Evolutionary conservation across 2,888 invertebrate species (phyloP).

Genomic region (Catotricha subobsoleta): DNA sequence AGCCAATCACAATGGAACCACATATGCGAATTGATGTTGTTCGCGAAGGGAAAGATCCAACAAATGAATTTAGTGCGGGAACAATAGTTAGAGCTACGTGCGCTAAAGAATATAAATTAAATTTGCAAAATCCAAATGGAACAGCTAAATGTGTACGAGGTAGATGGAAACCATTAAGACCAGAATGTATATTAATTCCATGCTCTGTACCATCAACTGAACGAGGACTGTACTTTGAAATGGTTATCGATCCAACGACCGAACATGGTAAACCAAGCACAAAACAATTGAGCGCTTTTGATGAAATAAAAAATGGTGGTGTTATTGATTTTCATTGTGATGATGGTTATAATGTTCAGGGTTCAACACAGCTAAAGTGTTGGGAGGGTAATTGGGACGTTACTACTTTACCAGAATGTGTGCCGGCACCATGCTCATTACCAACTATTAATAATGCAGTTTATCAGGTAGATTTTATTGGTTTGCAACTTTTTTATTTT

Average conservation of each 20-base stretch:
- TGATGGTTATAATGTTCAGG: conserved; percentile 44
- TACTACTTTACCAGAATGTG: conserved; percentile 55
- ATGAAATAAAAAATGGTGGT: conserved; percentile 45
- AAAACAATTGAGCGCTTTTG: conserved; percentile 24
- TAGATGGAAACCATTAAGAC: conserved; percentile 67
- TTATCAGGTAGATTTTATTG: conserved; percentile 20
- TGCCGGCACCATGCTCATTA: conserved; percentile 35
- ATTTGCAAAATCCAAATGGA: conserved; percentile 48
- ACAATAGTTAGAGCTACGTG: conserved; percentile 59
- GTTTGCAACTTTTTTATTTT: neutral
- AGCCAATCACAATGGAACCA: conserved; percentile 40
- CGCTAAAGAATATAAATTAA: conserved; percentile 57
- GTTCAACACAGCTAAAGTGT: conserved; percentile 54
- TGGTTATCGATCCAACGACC: conserved; percentile 21
- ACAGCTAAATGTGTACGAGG: conserved; percentile 70
- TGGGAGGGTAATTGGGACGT: conserved; percentile 72
- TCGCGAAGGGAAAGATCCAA: conserved; percentile 50
- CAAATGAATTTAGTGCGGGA: conserved; percentile 55
- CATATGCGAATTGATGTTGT: conserved; percentile 52
- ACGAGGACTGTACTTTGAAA: conserved; percentile 44
- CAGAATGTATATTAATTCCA: conserved; percentile 60
- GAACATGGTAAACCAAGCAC: conserved; percentile 21
- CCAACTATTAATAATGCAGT: conserved; percentile 24
- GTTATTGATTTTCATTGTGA: conserved; percentile 59
- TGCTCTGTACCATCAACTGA: conserved; percentile 51